These are phyloP conservation scores for Rhynchotus rufescens DNA, from an alignment of 2,797 vertebrate species.

Conservation along the genomic window DNA sequence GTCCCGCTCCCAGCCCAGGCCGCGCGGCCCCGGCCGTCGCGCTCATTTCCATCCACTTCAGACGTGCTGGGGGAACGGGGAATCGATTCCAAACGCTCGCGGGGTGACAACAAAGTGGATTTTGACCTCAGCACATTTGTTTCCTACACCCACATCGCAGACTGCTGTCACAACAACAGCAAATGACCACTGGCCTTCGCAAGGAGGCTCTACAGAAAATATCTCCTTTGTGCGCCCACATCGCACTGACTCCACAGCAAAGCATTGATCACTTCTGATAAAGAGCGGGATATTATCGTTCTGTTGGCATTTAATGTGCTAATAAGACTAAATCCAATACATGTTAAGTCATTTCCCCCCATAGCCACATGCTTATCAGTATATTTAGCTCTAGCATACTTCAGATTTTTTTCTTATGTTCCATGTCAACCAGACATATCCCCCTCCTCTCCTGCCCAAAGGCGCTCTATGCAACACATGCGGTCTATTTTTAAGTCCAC, in stretches of 20 bases:
- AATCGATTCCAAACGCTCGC: background rate
- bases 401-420: slow-evolving; percentile 57
- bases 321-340: slow-evolving; percentile 53
- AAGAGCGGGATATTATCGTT: slow-evolving; percentile 35
- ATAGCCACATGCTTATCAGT: slow-evolving; percentile 39
- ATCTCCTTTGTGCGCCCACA: slow-evolving; percentile 31
- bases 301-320: slow-evolving; percentile 50
- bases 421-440: slow-evolving; percentile 51
- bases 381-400: slow-evolving; percentile 61
- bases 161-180: slow-evolving; percentile 36
- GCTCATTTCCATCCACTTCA: slow-evolving; percentile 27
- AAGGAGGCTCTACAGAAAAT: slow-evolving; percentile 13
- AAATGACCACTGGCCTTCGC: accelerated
- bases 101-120: background rate
- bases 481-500: slow-evolving; percentile 66
- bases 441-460: slow-evolving; percentile 54
- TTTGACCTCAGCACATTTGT: background rate
- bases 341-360: slow-evolving; percentile 31
- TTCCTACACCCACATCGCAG: slow-evolving; percentile 16
- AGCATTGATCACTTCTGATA: slow-evolving; percentile 8
- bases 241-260: slow-evolving; percentile 29
- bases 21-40: background rate
- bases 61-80: background rate
- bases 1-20: background rate
- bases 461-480: slow-evolving; percentile 63